Base-by-base conservation (phyloP, 2,888 invertebrate species). In the Eudasyphora cyanicolor region DNA sequence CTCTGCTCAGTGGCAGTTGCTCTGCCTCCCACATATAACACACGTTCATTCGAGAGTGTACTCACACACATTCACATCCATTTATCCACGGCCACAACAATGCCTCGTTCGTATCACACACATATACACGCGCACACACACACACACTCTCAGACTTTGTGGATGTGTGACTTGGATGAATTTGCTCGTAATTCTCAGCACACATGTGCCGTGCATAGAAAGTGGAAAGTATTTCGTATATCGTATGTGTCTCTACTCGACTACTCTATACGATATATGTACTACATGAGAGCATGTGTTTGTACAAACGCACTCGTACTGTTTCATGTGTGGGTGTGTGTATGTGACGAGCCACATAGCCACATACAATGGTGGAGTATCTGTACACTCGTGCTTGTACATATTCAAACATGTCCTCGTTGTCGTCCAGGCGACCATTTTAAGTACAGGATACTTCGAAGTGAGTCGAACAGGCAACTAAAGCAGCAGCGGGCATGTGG, bases 401-500 rank as follows among this genome's bases (percentile, higher is more conserved):
- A 54, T 79, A 42, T 35, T 51, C 70, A 62, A 82, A 83, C 77
- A 80, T 82, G 64, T 83, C 77, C 79, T 77, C 74, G 49, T 85
- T 80, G 84, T 85, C 80, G 83, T 89, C 89, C 87, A 86, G 89
- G 89, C 90, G 88, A 89, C 89, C 90, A 89, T 90, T 89, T 89
- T 87, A 89, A 90, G 88, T 89, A 86, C 86, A 87, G 89, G 88
- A 89, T 88, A 89, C 88, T 89, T 88, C 90, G 86, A 76, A 85
- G 60, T 80, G 69, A 77, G 71, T 70, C 62, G 75, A 70, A 80
- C 77, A 83, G 76, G 77, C 80, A 80, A 80, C 81, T 74, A 60
- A 81, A 84, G 67, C 69, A 76, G 74, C 69, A 76, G 38, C 67
- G 70, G 54, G 45, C 51, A 73, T 83, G 80, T 74, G 82, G 83